Evolutionary conservation across 2,888 invertebrate species (phyloP).

Genomic region (Ichneumoninae sp.): DNA sequence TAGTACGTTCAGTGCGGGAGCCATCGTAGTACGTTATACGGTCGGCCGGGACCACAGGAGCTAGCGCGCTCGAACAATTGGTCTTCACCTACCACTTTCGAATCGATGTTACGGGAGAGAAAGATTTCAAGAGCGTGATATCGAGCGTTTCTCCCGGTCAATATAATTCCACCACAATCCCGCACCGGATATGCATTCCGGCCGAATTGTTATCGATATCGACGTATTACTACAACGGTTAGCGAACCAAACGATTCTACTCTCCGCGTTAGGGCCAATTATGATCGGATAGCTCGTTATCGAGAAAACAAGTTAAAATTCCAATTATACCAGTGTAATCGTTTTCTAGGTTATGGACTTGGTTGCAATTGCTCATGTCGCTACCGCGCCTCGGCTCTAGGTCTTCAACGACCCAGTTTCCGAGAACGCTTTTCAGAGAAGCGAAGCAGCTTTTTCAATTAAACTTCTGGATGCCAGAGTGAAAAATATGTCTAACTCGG

Average conservation of each 20-base stretch:
- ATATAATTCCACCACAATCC: slow-evolving; percentile 41
- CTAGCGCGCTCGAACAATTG: slow-evolving; percentile 65
- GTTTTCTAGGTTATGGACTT: background rate
- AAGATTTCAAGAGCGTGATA: slow-evolving; percentile 24
- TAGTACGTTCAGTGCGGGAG: slow-evolving; percentile 22
- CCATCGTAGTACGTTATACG: slow-evolving; percentile 36
- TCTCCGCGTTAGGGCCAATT: slow-evolving; percentile 22
- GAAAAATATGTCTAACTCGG: background rate
- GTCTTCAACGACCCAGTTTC: background rate
- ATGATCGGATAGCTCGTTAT: background rate
- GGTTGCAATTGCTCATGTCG: background rate
- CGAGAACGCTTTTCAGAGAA: background rate
- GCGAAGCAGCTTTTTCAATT: background rate
- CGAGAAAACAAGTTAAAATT: slow-evolving; percentile 8
- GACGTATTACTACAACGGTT: slow-evolving; percentile 15
- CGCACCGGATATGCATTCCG: slow-evolving; percentile 36
- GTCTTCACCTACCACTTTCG: slow-evolving; percentile 65
- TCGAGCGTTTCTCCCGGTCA: slow-evolving; percentile 36
- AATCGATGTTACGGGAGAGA: slow-evolving; percentile 51
- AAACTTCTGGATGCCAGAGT: background rate
- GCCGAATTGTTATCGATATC: slow-evolving; percentile 58
- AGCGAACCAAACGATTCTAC: slow-evolving; percentile 1
- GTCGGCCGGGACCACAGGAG: slow-evolving; percentile 43
- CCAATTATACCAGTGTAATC: background rate
- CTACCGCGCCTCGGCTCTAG: background rate